A percentile compares a stretch with the other conserved stretches of the same genome.
These are phyloP conservation scores for Andrena minutula DNA, from an alignment of 2,888 invertebrate species.

Conservation along the genomic window DNA sequence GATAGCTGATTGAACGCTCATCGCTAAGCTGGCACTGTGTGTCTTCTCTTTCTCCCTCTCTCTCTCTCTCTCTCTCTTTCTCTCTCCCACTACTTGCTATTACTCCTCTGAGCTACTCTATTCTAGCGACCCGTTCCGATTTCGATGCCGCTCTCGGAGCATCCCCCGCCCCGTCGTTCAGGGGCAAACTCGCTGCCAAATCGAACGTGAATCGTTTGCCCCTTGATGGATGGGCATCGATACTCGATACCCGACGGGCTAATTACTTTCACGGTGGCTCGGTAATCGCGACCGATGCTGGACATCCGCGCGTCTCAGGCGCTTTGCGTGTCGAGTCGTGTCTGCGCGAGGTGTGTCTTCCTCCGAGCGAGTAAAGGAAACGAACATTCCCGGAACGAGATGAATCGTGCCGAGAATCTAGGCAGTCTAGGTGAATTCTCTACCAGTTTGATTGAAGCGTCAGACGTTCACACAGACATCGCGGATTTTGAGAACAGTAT, in stretches of 20 bases:
- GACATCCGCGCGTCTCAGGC: constrained; percentile 3
- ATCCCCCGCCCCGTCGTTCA: neutral
- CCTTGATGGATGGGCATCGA: constrained; percentile 30
- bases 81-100: neutral
- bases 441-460: constrained; percentile 24
- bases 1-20: neutral
- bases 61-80: neutral
- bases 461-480: constrained; percentile 22
- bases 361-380: neutral
- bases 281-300: constrained; percentile 10
- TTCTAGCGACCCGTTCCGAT: constrained; percentile 23
- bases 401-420: neutral
- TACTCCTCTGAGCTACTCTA: neutral
- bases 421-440: constrained; percentile 2
- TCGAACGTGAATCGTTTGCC: constrained; percentile 34
- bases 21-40: constrained; percentile 78
- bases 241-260: constrained; percentile 34
- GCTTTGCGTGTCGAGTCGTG: neutral
- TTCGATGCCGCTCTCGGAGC: constrained; percentile 10
- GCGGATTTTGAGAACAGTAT: neutral
- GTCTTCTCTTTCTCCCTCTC: neutral
- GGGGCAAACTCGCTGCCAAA: constrained; percentile 39
- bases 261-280: constrained; percentile 41
- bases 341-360: neutral
- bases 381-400: neutral